phyloP scores from a whole-genome alignment of 1,140 invertebrate species.

The Pseudomyrmex gracilis region DNA sequence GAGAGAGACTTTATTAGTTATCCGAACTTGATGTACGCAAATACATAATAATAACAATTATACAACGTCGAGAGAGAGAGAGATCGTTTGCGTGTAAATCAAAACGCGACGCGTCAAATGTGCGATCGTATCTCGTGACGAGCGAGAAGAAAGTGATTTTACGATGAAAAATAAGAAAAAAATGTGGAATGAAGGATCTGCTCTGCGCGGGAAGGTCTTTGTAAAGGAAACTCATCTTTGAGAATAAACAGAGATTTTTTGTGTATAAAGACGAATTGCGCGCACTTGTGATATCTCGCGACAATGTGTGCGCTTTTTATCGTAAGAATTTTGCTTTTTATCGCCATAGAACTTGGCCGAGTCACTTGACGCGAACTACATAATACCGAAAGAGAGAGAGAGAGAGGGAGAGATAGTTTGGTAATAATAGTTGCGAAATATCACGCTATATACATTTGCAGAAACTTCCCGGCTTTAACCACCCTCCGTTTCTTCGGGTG shows the following conservation, averaged over 20 bases:
- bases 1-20: background rate
- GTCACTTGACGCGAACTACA: background rate
- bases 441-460: constrained; percentile 10
- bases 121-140: too few species aligned
- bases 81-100: background rate
- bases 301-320: background rate
- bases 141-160: too few species aligned
- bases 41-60: background rate
- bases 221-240: too few species aligned
- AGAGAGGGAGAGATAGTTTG: too few species aligned
- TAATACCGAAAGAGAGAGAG: background rate
- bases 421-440: constrained; percentile 36
- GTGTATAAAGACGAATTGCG: background rate
- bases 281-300: too few species aligned
- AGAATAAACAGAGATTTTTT: background rate
- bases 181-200: too few species aligned
- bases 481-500: background rate
- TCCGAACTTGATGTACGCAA: background rate
- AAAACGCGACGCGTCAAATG: background rate
- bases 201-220: too few species aligned
- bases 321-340: too few species aligned
- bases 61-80: too few species aligned
- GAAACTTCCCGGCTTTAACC: constrained; percentile 20
- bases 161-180: too few species aligned
- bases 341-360: constrained; percentile 3